Evolutionary conservation across 2,797 vertebrate genomes (phyloP).

Genomic region (Remorina albescens): DNA sequence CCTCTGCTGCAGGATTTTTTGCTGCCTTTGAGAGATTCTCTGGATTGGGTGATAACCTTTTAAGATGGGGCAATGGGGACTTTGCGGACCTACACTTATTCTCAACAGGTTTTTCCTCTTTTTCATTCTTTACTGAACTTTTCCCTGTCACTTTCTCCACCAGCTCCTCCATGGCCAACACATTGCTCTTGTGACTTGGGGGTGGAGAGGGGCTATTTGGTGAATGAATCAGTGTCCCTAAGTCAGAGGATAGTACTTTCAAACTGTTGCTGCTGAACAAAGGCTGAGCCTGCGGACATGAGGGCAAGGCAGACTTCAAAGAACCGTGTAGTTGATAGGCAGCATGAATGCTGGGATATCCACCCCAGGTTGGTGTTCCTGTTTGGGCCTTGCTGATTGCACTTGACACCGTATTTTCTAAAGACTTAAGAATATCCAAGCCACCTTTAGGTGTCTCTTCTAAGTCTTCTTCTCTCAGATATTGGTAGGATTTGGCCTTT

Average conservation of each 20-base stretch:
- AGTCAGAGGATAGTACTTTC: conserved; percentile 87
- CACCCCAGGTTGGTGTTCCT: conserved; percentile 96
- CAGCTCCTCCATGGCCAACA: conserved; percentile 97
- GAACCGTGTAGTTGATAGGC: conserved; percentile 96
- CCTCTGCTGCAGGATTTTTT: conserved; percentile 76
- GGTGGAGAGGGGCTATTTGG: conserved; percentile 91
- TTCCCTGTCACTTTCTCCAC: conserved; percentile 98
- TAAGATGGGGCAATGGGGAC: conserved; percentile 85
- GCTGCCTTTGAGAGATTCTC: conserved; percentile 82
- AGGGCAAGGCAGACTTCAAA: conserved; percentile 85
- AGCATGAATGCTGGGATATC: conserved; percentile 98
- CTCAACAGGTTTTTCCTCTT: conserved; percentile 88
- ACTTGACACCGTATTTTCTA: conserved; percentile 96
- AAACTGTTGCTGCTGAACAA: conserved; percentile 87
- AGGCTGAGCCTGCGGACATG: conserved; percentile 91
- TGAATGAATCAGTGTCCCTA: conserved; percentile 85
- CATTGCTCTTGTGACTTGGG: conserved; percentile 94
- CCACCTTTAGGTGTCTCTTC: conserved; percentile 95
- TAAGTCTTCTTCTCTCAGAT: conserved; percentile 96
- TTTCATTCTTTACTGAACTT: conserved; percentile 86
- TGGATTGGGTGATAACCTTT: conserved; percentile 83
- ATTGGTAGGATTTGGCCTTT: conserved; percentile 88
- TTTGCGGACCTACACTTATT: conserved; percentile 84
- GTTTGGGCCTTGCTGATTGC: conserved; percentile 99
- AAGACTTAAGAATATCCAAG: conserved; percentile 95